Evolutionary conservation across 2,888 invertebrate species (phyloP).

Genomic region (Pandemis heparana): DNA sequence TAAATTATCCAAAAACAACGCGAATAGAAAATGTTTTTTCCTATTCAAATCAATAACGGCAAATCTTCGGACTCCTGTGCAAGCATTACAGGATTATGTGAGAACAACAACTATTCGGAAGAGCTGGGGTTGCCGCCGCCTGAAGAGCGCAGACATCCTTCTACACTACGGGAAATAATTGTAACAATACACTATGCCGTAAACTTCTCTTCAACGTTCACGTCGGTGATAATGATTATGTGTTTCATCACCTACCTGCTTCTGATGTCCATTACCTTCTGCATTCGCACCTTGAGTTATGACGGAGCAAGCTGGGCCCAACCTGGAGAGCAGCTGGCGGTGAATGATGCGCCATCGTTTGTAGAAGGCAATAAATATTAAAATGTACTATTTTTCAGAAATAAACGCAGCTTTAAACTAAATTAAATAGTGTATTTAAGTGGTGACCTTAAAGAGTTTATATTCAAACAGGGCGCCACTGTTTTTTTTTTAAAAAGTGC

Average conservation of each 20-base stretch:
- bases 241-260: not conserved
- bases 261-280: not conserved
- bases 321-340: not conserved
- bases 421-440: too few relatives aligned
- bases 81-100: not conserved
- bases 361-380: not conserved
- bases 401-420: not conserved
- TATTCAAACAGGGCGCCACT: too few relatives aligned
- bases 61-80: not conserved
- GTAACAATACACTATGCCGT: not conserved
- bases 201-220: not conserved
- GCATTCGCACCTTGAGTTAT: slow-evolving; percentile 1
- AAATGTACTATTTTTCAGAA: not conserved
- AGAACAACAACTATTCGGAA: not conserved
- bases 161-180: not conserved
- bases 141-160: not conserved
- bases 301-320: not conserved
- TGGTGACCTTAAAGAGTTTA: too few relatives aligned
- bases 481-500: too few relatives aligned
- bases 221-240: not conserved
- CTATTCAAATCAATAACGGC: not conserved
- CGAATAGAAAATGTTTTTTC: not conserved
- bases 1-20: not conserved
- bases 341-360: not conserved
- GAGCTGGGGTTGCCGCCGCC: not conserved